Conservation (phyloP, 1,140 invertebrate genomes). For the Leptopilina clavipes region DNA sequence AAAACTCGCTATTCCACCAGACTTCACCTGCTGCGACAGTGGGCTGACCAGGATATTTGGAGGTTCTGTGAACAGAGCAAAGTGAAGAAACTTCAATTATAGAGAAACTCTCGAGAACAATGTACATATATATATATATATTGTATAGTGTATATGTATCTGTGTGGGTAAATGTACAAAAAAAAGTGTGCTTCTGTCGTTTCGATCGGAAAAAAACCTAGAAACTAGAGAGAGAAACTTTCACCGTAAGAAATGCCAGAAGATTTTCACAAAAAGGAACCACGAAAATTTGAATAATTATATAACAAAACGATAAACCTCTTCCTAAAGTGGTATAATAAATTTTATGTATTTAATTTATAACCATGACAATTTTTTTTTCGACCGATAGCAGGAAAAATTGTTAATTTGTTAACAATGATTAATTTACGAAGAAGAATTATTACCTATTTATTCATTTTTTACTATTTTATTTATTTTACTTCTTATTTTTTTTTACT, state of each 20-base stretch:
- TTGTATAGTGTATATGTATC: too few relatives aligned
- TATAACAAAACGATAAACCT: neutral
- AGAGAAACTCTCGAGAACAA: conserved; percentile 7
- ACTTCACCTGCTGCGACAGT: conserved; percentile 89
- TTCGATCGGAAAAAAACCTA: neutral
- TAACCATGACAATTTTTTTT: too few relatives aligned
- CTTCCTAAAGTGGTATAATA: too few relatives aligned
- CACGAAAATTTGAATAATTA: conserved; percentile 1
- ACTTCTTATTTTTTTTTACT: too few relatives aligned
- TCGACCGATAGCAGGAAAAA: too few relatives aligned
- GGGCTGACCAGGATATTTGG: conserved; percentile 92
- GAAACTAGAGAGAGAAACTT: neutral
- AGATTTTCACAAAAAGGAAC: neutral
- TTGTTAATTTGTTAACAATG: too few relatives aligned
- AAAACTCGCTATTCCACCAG: conserved; percentile 94
- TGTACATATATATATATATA: too few relatives aligned
- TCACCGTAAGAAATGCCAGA: neutral
- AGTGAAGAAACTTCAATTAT: conserved; percentile 40
- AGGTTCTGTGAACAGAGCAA: conserved; percentile 83
- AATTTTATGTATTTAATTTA: neutral
- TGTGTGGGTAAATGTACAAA: neutral
- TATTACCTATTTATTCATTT: too few relatives aligned
- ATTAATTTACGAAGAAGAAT: too few relatives aligned
- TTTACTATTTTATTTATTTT: too few relatives aligned
- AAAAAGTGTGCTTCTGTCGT: neutral